Base-by-base conservation (phyloP, 2,888 invertebrate genomes). In the Hesperia comma region DNA sequence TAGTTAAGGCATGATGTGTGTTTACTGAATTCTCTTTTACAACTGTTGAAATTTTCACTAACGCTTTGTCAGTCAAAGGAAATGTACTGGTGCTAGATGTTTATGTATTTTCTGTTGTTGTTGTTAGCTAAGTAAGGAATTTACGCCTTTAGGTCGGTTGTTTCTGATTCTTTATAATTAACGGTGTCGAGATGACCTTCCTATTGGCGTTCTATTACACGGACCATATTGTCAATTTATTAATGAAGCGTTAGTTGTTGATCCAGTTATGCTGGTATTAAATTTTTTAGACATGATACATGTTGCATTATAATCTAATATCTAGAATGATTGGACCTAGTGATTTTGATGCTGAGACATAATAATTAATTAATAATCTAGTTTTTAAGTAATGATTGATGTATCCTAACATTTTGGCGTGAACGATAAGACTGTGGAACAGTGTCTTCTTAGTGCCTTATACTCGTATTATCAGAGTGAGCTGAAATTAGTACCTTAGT, bases 1-100 rank as follows among this genome's bases (percentile, higher is more conserved):
- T 88, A 87, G 79, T 75, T 90, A 89, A 88, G 87, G 92, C 92
- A 92, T 91, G 88, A 80, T 84, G 87, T 88, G 90, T 91, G 90
- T 87, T 83, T 86, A 80, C 77, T 83, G 80, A 81, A 74, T 77
- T 76, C 69, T 71, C 71, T 73, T 68, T 72, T 66, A 70, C 19
- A 72, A 56, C 71, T 73, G 70, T 74, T 72, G 68, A 70, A 74
- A 73, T 73, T 74, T 84, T 79, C 83, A 78, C 81, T 81, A 88
- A 82, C 80, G 81, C 84, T 87, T 83, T 82, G 26, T 49, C n/a
- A 55, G 61, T 61, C 66, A 49, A 49, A 56, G 1, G 51, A 41
- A 61, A 55, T 43, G 32, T 62, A 71, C 75, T 77, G 80, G 78
- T 80, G 79, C 79, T 79, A 78, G 46, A 68, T 67, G 61, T 73